Evolutionary conservation across 2,797 vertebrate genomes (phyloP).

Genomic region (Karalla daura): DNA sequence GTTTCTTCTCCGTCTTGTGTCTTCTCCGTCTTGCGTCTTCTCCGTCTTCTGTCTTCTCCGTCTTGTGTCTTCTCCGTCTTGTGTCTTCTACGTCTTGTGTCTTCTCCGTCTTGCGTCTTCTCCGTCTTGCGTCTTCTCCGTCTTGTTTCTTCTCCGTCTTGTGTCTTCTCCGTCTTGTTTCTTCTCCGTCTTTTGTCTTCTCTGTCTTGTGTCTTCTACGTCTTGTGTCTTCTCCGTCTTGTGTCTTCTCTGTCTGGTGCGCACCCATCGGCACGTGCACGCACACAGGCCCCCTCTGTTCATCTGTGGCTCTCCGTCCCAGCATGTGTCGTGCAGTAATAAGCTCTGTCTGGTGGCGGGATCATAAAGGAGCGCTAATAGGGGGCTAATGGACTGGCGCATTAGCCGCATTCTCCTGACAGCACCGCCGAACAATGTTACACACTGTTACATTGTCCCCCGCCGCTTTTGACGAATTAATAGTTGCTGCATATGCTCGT

Average conservation of each 20-base stretch:
- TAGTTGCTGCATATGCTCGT: slow-evolving; percentile 47
- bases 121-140: no score
- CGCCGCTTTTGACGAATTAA: slow-evolving; percentile 58
- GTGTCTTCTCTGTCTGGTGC: slow-evolving; percentile 1
- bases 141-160: neutral
- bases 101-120: no score
- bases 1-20: no score
- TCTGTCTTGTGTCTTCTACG: no score
- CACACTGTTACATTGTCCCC: slow-evolving; percentile 50
- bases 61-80: no score
- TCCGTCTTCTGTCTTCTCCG: neutral
- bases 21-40: no score
- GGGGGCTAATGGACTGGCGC: slow-evolving; percentile 70
- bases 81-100: no score
- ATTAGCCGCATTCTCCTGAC: slow-evolving; percentile 63
- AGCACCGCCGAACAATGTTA: slow-evolving; percentile 42
- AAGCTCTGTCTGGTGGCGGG: slow-evolving; percentile 40
- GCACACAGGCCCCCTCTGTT: slow-evolving; percentile 2
- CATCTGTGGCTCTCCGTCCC: slow-evolving; percentile 36
- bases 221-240: neutral
- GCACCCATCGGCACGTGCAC: slow-evolving; percentile 10
- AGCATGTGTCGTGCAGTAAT: slow-evolving; percentile 34
- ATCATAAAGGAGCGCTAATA: slow-evolving; percentile 71
- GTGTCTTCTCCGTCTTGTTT: no score
- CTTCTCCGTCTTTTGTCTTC: no score